Evolutionary conservation across 2,888 invertebrate genomes (phyloP).

Genomic region (Tuta absoluta): DNA sequence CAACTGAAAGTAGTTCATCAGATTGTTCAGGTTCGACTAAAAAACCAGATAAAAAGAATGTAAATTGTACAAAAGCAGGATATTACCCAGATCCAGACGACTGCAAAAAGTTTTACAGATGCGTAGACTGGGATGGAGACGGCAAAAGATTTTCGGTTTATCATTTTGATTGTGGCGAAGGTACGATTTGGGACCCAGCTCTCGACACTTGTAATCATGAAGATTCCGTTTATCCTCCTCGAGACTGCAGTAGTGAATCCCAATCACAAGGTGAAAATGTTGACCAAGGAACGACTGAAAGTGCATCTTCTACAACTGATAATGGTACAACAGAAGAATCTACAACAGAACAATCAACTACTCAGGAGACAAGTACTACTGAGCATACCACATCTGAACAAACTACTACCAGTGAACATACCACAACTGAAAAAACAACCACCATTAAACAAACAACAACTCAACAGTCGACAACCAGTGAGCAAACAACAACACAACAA

Average conservation of each 20-base stretch:
- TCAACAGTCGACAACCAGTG: constrained; percentile 38
- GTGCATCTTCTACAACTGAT: constrained; percentile 35
- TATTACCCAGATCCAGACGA: constrained; percentile 82
- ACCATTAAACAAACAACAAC: constrained; percentile 40
- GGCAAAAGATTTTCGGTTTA: constrained; percentile 82
- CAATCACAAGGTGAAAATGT: constrained; percentile 52
- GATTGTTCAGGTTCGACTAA: constrained; percentile 53
- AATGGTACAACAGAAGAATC: constrained; percentile 37
- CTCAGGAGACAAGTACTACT: constrained; percentile 38
- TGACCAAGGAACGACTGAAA: constrained; percentile 37
- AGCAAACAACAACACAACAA: constrained; percentile 39
- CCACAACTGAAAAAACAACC: constrained; percentile 33
- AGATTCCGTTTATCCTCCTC: constrained; percentile 83
- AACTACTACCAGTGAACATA: constrained; percentile 33
- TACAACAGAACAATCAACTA: constrained; percentile 42
- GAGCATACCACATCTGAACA: constrained; percentile 34
- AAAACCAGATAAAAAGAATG: constrained; percentile 51
- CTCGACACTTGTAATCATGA: constrained; percentile 85
- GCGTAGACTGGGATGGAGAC: constrained; percentile 82
- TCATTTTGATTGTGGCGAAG: constrained; percentile 85
- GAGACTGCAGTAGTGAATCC: constrained; percentile 64
- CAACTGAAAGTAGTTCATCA: constrained; percentile 47
- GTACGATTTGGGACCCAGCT: constrained; percentile 87
- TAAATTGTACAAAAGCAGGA: constrained; percentile 81
- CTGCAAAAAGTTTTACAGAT: constrained; percentile 85